Evolutionary conservation across 2,888 invertebrate genomes (phyloP), one percentile per base, ranked within the genome.

Genomic region (Xestia rhomboidea): DNA sequence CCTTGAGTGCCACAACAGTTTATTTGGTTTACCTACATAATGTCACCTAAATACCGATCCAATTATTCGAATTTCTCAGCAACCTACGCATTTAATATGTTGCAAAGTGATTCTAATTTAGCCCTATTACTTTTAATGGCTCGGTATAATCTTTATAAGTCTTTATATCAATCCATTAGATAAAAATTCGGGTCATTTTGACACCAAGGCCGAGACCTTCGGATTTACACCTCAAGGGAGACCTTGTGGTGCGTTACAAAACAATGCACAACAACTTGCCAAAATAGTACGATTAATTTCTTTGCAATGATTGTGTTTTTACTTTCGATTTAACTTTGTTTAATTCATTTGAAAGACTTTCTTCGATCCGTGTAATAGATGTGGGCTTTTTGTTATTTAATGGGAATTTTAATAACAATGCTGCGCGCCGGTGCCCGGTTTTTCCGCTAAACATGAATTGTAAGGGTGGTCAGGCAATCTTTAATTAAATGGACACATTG

Each of bases 41-140:
- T 86, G 70, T 88, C 84, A 82, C 88, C 87, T 85, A 82, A 85
- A 87, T 87, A 85, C 87, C 74, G 64, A 77, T 75, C 78, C 74
- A 77, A 87, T 87, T 78, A 72, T 71, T 83, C 27, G 41, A 73
- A 81, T 88, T 81, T 66, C 68, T 77, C 30, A 66, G 71, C 41
- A 62, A 80, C 72, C 71, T 71, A 77, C 72, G 76, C 64, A 73
- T 68, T 51, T 71, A 67, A 64, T 51, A 30, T 60, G 63, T 57
- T 54, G 57, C 68, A 49, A 75, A 78, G 38, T 60, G 41, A 64
- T 60, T 64, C 49, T 81, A 24, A 57, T 73, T 60, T 24, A 68
- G 13, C 38, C 60, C 41, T 67, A 76, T 81, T 70, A 76, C 30
- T 73, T 80, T 75, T 68, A 69, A 73, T 54, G 27, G 66, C 60